Conservation (phyloP, 2,888 invertebrate species). For the Pollenia angustigena region DNA sequence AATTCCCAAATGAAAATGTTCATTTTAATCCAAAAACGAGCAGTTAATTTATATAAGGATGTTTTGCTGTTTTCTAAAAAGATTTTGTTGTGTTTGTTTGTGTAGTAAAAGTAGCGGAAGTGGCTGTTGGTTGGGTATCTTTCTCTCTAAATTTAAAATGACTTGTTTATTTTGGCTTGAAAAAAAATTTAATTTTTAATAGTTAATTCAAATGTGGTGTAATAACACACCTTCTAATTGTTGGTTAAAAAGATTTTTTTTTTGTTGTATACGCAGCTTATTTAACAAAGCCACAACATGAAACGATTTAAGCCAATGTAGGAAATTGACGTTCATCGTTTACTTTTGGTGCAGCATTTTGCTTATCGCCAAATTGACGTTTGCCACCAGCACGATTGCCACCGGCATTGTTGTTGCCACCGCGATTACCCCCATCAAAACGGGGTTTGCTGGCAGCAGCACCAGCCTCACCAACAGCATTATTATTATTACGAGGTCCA, state of each 20-base stretch:
- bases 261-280: conserved; percentile 16
- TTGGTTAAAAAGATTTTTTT: neutral
- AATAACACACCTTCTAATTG: conserved; percentile 13
- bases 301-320: conserved; percentile 90
- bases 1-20: no score
- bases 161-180: conserved; percentile 73
- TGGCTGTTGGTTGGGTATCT: conserved; percentile 59
- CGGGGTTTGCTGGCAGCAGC: conserved; percentile 74
- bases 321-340: conserved; percentile 99
- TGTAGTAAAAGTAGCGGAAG: conserved; percentile 7
- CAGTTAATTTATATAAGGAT: neutral
- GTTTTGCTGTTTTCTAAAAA: neutral
- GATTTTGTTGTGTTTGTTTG: conserved; percentile 24
- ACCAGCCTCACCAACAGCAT: conserved; percentile 74
- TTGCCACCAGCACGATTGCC: conserved; percentile 74
- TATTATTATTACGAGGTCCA: conserved; percentile 78
- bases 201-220: neutral
- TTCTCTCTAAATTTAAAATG: conserved; percentile 64
- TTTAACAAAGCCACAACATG: neutral
- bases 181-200: conserved; percentile 45
- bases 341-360: conserved; percentile 91
- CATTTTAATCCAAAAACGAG: neutral
- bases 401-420: conserved; percentile 64
- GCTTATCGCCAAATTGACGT: conserved; percentile 79
- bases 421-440: conserved; percentile 75